A percentile compares a stretch with the other conserved stretches of the same genome.
Conservation (phyloP, 2,888 invertebrate species). For the Pandemis corylana region DNA sequence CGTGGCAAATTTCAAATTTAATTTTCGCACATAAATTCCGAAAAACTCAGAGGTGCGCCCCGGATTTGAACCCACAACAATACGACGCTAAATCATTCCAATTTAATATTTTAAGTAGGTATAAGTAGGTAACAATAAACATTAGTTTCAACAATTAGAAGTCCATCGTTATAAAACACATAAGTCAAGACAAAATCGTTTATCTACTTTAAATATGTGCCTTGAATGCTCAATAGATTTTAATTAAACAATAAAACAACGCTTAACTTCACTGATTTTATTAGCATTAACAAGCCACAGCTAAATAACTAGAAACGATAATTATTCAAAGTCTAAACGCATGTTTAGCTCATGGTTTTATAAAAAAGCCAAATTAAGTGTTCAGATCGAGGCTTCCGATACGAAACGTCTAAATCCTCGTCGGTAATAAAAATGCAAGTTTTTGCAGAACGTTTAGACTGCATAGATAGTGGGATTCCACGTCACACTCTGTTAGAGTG, state of each 20-base stretch:
- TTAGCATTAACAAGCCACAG: no score
- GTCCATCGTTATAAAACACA: neutral
- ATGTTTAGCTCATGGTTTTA: neutral
- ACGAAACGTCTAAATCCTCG: slow-evolving; percentile 19
- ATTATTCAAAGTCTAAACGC: neutral
- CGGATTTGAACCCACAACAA: no score
- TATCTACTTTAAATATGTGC: neutral
- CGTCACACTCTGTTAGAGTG: slow-evolving; percentile 25
- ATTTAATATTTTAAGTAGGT: no score
- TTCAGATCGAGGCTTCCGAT: slow-evolving; percentile 25
- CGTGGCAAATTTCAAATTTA: no score
- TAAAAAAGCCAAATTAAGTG: slow-evolving; percentile 12
- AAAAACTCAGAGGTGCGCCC: no score
- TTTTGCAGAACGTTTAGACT: slow-evolving; percentile 20
- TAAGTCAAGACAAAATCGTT: no score
- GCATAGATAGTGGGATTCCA: slow-evolving; percentile 31
- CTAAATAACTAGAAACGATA: neutral
- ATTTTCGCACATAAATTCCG: no score
- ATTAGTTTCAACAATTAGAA: neutral
- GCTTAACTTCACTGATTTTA: no score
- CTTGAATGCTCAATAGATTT: neutral
- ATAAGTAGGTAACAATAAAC: no score
- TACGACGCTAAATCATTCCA: no score
- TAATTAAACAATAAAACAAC: neutral
- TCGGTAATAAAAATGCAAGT: slow-evolving; percentile 20